phyloP scores from a whole-genome alignment of 1,140 invertebrate species.

The Brachionus asplanchnoidis region DNA sequence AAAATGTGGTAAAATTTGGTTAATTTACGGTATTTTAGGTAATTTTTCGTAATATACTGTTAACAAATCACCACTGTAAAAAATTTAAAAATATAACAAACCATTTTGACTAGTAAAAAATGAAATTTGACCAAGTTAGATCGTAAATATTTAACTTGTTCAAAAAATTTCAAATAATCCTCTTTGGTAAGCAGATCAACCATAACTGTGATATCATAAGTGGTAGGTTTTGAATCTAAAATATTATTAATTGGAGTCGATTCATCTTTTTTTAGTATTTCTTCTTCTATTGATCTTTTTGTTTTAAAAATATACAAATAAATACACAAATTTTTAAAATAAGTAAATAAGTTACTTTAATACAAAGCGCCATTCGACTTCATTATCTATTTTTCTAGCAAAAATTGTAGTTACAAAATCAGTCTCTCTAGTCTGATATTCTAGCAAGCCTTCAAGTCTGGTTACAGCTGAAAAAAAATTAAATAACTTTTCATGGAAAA shows the following conservation, averaged over 20 bases:
- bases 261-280: not conserved
- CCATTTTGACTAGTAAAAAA: slow-evolving; percentile 23
- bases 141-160: slow-evolving; percentile 6
- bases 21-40: too few relatives aligned
- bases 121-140: not conserved
- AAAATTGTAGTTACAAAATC: slow-evolving; percentile 17
- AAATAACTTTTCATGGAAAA: not conserved
- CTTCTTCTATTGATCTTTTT: slow-evolving; percentile 17
- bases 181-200: not conserved
- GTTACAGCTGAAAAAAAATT: not conserved
- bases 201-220: slow-evolving; percentile 18
- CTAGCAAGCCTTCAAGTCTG: slow-evolving; percentile 13
- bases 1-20: too few relatives aligned
- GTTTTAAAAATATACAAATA: not conserved
- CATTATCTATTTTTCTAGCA: not conserved
- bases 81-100: not conserved
- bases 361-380: not conserved
- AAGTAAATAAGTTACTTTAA: not conserved
- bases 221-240: not conserved
- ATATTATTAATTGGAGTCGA: not conserved
- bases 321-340: not conserved
- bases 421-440: slow-evolving; percentile 27
- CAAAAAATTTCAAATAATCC: slow-evolving; percentile 5
- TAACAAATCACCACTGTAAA: too few relatives aligned
- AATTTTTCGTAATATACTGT: too few relatives aligned